These are phyloP conservation scores for Naja naja DNA, from an alignment of 2,113 vertebrate genomes.

Conservation along the genomic window DNA sequence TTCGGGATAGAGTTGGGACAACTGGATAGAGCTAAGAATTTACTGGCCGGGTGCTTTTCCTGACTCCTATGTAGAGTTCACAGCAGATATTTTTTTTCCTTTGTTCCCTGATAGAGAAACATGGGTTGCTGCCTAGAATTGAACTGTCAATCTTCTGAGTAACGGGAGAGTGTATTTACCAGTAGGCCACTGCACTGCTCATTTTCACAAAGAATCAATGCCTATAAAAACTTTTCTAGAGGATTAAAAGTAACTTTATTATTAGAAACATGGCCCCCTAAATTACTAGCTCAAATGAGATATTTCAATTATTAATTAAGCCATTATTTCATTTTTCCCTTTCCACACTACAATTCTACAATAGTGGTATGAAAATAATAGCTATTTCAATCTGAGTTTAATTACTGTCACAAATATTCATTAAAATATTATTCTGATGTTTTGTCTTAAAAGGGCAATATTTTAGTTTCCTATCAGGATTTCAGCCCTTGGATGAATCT, in stretches of 20 bases:
- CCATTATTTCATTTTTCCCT: not conserved
- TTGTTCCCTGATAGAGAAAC: not conserved
- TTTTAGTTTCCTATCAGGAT: not conserved
- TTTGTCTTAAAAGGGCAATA: not conserved
- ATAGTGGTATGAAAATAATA: not conserved
- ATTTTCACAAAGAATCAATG: not conserved
- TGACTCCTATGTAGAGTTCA: not conserved
- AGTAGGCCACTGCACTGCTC: not conserved
- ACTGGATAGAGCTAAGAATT: not conserved
- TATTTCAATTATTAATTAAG: not conserved
- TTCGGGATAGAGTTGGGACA: not conserved
- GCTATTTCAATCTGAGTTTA: not conserved
- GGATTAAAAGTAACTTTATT: not conserved
- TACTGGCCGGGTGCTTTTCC: not conserved
- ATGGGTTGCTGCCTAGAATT: not conserved
- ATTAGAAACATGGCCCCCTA: not conserved
- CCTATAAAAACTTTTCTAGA: not conserved
- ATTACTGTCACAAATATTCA: conserved; percentile 1
- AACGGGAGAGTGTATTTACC: not conserved
- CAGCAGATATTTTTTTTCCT: not conserved
- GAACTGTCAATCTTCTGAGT: not conserved
- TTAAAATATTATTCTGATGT: not conserved
- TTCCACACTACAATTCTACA: not conserved
- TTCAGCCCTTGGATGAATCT: not conserved
- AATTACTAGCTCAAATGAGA: conserved; percentile 1